Evolutionary conservation across 1,140 invertebrate genomes (phyloP).

Genomic region (Hylaeus anthracinus): DNA sequence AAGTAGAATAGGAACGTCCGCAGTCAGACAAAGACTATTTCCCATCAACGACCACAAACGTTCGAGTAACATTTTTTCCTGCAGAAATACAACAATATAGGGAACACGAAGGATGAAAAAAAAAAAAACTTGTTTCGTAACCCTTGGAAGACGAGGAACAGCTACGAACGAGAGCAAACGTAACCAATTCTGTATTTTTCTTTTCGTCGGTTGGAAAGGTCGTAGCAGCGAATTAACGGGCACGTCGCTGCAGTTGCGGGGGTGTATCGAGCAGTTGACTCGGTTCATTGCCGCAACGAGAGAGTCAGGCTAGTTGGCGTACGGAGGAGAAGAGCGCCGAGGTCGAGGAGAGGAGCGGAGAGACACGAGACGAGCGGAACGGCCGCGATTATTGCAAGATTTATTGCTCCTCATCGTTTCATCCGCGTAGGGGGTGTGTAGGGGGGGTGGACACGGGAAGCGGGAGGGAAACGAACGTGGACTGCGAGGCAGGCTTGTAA

Average conservation of each 20-base stretch:
- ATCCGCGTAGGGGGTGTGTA: slow-evolving; percentile 8
- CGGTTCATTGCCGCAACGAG: slow-evolving; percentile 66
- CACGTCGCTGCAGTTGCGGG: slow-evolving; percentile 60
- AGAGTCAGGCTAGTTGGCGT: slow-evolving; percentile 60
- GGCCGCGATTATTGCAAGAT: slow-evolving; percentile 69
- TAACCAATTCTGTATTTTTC: too few species aligned
- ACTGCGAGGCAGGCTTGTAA: background rate
- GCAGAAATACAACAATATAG: too few species aligned
- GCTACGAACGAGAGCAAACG: too few species aligned
- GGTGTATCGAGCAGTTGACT: slow-evolving; percentile 64
- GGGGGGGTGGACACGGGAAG: background rate
- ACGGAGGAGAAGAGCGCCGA: background rate
- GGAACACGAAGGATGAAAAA: too few species aligned
- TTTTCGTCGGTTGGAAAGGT: background rate
- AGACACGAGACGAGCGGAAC: slow-evolving; percentile 21
- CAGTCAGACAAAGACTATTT: background rate
- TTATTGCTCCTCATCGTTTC: slow-evolving; percentile 69
- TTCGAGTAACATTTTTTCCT: background rate
- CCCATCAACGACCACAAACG: slow-evolving; percentile 5
- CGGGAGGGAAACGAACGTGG: background rate
- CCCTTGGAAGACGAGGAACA: too few species aligned
- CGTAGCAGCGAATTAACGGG: slow-evolving; percentile 52
- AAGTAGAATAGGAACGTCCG: background rate
- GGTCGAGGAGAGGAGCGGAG: background rate
- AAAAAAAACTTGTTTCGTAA: too few species aligned